Evolutionary conservation across 2,888 invertebrate species (phyloP), one percentile per base, ranked within the genome.

Genomic region (Disparrhopalites patrizii): DNA sequence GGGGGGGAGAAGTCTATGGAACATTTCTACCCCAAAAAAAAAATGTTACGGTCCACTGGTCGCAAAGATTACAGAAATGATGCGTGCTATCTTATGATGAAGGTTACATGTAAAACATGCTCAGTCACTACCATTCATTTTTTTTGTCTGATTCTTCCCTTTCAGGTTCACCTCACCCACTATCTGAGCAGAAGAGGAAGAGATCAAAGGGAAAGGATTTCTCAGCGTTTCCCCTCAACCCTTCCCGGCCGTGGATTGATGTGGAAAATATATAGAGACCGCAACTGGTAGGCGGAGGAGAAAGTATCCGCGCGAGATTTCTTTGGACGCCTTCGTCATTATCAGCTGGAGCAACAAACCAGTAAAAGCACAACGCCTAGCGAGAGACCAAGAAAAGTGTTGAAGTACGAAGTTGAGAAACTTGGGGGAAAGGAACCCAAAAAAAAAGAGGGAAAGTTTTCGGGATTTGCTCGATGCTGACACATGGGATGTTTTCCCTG

Each of bases 21-120:
- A n/a, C n/a, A n/a, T n/a, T n/a, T n/a, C n/a, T n/a, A n/a, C n/a
- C n/a, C n/a, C n/a, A 23, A 7, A 47, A 47, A 62, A 58, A 52
- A 62, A 67, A 67, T 67, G 65, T 65, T 65, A 65, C 63, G 65
- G 63, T 63, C 61, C 51, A 64, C 47, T 50, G 57, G 40, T 33
- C 47, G 54, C 31, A 54, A 57, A 69, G 63, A 65, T 65, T 65
- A 65, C 50, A 43, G 47, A 57, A 65, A 47, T 66, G 69, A 69
- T 69, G 57, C 52, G 25, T 40, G 38, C 31, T 54, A 31, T 54
- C 7, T 33, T 54, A 27, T 30, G 20, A 40, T 40, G 10, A 30
- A 31, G 13, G 28, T 28, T 31, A 18, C n/a, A 31, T 1, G 5
- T 30, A 54, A 31, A 33, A 52, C 60, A 30, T 25, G n/a, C 3